Base-by-base conservation (phyloP, 2,797 vertebrate species). In the Halcyon smyrnensis region DNA sequence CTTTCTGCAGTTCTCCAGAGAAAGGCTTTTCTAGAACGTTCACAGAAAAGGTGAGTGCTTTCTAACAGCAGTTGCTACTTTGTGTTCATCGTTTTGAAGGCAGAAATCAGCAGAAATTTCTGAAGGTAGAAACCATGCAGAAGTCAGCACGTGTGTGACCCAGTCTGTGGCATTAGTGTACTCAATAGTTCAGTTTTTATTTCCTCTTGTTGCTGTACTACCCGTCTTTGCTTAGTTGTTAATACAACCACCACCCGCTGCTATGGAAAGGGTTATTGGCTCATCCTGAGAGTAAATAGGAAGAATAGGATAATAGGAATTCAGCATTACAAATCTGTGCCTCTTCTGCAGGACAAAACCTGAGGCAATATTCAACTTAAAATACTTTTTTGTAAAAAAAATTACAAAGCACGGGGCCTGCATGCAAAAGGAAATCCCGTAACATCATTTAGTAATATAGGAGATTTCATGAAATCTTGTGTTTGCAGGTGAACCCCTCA, bases 391-490 rank as follows among this genome's bases (percentile, higher is more conserved):
- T 89, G 34, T n/a, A 59, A 68, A 76, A 71, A 59, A 59, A 4
- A 0, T 2, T 51, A 7, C 57, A 73, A 67, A 68, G 27, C 15
- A 6, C 28, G 70, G 16, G 9, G 28, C 16, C 13, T 1, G 0
- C 24, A 15, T 37, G 16, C 30, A 74, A 77, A 80, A 34, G 46
- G 5, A 67, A 83, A 62, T 34, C 18, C 23, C 30, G 13, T 28
- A 37, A 20, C 25, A 69, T 45, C 4, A 10, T 76, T 84, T 83
- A 62, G 30, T 57, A 85, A 69, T 5, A n/a, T 6, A 67, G 43
- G 30, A 0, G 0, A 53, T 48, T 68, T 59, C 0, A 32, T 30
- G 9, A 77, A 84, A 56, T 56, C 45, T 46, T 74, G 3, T 41
- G 50, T 60, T 81, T 67, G 41, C 8, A 53, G 34, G 43, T 14